Evolutionary conservation across 2,888 invertebrate genomes (phyloP).

Genomic region (Stegana nigrithorax): DNA sequence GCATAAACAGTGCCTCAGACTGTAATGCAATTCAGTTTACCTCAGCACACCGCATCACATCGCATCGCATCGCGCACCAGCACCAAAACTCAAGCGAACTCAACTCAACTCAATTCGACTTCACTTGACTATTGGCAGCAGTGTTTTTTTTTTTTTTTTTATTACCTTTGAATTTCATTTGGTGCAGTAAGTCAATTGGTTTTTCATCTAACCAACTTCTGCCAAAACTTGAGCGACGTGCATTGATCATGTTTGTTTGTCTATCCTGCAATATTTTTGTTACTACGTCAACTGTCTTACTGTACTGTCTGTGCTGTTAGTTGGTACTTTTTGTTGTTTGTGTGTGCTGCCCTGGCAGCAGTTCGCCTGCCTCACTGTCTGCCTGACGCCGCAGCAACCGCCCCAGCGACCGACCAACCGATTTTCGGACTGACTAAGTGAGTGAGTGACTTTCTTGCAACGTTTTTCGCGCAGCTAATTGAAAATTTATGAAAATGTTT

Average conservation of each 20-base stretch:
- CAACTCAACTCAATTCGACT: neutral
- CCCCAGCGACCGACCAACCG: neutral
- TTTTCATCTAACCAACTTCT: neutral
- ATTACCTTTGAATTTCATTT: neutral
- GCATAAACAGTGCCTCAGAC: too few relatives aligned
- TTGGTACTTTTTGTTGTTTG: too few relatives aligned
- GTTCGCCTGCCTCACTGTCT: neutral
- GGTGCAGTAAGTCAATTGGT: slow-evolving; percentile 9
- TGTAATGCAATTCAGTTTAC: too few relatives aligned
- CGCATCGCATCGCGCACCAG: too few relatives aligned
- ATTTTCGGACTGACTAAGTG: neutral
- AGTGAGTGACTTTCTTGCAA: neutral
- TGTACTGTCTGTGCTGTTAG: too few relatives aligned
- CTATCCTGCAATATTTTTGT: neutral
- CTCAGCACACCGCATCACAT: too few relatives aligned
- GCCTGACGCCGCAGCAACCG: too few relatives aligned
- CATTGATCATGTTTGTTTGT: slow-evolving; percentile 5
- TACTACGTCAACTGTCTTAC: neutral
- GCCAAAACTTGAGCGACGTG: neutral
- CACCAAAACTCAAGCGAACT: too few relatives aligned
- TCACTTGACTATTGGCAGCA: neutral
- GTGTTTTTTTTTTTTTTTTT: neutral
- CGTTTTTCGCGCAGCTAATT: slow-evolving; percentile 11
- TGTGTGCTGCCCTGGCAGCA: too few relatives aligned
- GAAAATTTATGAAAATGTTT: slow-evolving; percentile 17